Evolutionary conservation across 2,113 vertebrate species (phyloP).

Genomic region (Neogale vison): DNA sequence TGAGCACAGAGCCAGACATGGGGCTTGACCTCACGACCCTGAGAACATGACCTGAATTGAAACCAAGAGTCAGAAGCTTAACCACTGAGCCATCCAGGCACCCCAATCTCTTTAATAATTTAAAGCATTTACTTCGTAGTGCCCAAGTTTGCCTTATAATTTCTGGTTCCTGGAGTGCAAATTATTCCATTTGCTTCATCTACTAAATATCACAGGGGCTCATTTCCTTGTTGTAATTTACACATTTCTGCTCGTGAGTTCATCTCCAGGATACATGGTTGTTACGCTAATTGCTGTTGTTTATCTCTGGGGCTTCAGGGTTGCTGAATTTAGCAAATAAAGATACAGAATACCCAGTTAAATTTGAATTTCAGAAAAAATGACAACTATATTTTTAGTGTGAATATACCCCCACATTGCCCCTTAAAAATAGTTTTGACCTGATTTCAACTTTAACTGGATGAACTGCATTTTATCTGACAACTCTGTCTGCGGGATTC

Average conservation of each 20-base stretch:
- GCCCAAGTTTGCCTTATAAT: background rate
- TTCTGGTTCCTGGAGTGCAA: background rate
- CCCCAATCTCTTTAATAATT: background rate
- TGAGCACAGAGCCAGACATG: background rate
- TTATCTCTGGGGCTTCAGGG: background rate
- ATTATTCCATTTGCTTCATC: background rate
- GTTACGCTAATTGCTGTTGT: background rate
- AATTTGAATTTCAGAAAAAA: slow-evolving; percentile 17
- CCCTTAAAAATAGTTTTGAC: background rate
- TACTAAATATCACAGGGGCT: background rate
- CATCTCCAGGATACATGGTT: background rate
- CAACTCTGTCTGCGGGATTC: background rate
- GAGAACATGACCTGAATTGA: background rate
- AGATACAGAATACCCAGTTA: background rate
- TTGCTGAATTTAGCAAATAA: slow-evolving; percentile 33
- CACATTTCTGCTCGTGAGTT: background rate
- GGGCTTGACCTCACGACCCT: background rate
- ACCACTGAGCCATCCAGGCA: background rate
- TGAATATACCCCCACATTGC: background rate
- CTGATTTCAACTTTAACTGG: background rate
- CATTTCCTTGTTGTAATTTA: background rate
- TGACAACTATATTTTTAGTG: background rate
- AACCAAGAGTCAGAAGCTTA: background rate
- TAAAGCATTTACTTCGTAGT: background rate
- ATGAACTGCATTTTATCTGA: background rate